These are phyloP conservation scores for Drosophila pseudoananassae DNA, from an alignment of 1,140 invertebrate species.

Conservation along the genomic window DNA sequence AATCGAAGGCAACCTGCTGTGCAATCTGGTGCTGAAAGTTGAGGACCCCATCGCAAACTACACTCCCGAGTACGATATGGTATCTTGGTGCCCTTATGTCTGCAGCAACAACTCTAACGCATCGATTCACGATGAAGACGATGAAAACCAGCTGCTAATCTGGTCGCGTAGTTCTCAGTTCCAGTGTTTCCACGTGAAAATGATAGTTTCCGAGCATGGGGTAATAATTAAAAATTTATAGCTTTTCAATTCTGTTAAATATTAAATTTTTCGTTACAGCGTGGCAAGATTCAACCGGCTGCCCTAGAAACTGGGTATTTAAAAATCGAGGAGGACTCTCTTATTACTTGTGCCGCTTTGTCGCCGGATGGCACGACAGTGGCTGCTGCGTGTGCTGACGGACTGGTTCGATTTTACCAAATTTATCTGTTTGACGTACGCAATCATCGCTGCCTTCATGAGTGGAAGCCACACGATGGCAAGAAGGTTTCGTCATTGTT, in stretches of 20 bases:
- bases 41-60: constrained; percentile 80
- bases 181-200: constrained; percentile 75
- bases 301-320: constrained; percentile 86
- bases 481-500: constrained; percentile 93
- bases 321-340: constrained; percentile 88
- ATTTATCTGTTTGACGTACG: constrained; percentile 87
- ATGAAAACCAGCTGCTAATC: constrained; percentile 91
- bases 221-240: constrained; percentile 36
- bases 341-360: constrained; percentile 94
- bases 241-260: not conserved
- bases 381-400: constrained; percentile 94
- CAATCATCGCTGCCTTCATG: constrained; percentile 92
- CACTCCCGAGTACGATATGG: constrained; percentile 84
- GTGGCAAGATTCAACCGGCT: constrained; percentile 77
- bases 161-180: constrained; percentile 90
- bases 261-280: constrained; percentile 38
- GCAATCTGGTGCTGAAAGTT: constrained; percentile 85
- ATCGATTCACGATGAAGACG: constrained; percentile 86
- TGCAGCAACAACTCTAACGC: constrained; percentile 85
- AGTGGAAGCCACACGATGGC: constrained; percentile 95
- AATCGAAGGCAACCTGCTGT: constrained; percentile 86
- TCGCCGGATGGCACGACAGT: constrained; percentile 97
- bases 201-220: constrained; percentile 71
- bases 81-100: constrained; percentile 97
- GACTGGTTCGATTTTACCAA: constrained; percentile 96